Evolutionary conservation across 1,140 invertebrate genomes (phyloP), one percentile per base, ranked within the genome.

Genomic region (Achroia grisella): DNA sequence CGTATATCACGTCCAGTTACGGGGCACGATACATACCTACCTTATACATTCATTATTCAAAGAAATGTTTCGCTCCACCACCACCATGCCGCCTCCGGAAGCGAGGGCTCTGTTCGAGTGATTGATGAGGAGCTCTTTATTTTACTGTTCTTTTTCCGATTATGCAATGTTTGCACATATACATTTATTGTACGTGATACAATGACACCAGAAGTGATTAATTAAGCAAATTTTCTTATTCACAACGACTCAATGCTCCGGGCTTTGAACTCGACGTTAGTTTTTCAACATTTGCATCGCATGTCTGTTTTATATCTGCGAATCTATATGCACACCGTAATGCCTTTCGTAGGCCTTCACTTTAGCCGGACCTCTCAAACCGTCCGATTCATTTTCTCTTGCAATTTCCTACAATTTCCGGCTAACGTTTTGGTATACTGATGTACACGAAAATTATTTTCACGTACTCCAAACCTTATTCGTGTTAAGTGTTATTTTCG

Each of bases 371-470:
- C 73, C 73, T 80, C 68, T 72, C 62, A 71, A 73, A 71, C 68
- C 68, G 72, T 69, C 62, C 68, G 71, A 82, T 79, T 85, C 78
- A 85, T 85, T 82, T 82, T 82, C 76, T 85, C 75, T 76, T 71
- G 78, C 78, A 85, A 85, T 85, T 85, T 85, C 80, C 80, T 82
- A 81, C 77, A 82, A 85, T 85, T 82, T 85, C 80, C 80, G 80
- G 78, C 42, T 62, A 71, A 48, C 75, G 66, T 71, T 79, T 71
- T 60, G 9, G 67, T 72, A 72, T 58, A 62, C 67, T 78, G 67
- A 69, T 70, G 65, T 66, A 63, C 62, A 76, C 61, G 61, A 73
- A 76, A 77, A 76, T 81, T 69, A 79, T 81, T 81, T 81, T 78
- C 68, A 62, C 64, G 60, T 71, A n/a, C n/a, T n/a, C n/a, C n/a